Evolutionary conservation across 2,888 invertebrate species (phyloP).

Genomic region (Orgyia antiqua): DNA sequence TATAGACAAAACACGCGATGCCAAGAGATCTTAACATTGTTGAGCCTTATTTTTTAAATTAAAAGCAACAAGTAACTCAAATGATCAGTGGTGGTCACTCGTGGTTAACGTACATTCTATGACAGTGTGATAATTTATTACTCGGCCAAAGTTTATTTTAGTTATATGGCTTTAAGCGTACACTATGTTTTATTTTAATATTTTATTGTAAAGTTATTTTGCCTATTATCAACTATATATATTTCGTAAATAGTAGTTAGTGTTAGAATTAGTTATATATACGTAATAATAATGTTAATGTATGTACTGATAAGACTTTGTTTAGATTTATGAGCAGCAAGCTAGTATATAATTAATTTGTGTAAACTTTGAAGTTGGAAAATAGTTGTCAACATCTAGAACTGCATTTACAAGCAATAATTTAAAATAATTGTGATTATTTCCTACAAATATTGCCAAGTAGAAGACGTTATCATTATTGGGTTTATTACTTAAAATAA

Average conservation of each 20-base stretch:
- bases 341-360: background rate
- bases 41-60: no score
- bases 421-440: no score
- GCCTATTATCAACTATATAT: conserved; percentile 4
- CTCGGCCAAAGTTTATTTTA: conserved; percentile 67
- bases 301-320: conserved; percentile 13
- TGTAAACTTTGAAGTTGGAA: conserved; percentile 3
- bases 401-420: no score
- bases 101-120: conserved; percentile 28
- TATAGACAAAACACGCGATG: no score
- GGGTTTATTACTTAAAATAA: no score
- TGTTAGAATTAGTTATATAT: conserved; percentile 10
- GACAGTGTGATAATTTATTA: conserved; percentile 47
- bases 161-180: conserved; percentile 47
- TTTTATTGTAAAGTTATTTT: conserved; percentile 13
- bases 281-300: conserved; percentile 12
- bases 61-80: conserved; percentile 12
- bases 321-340: conserved; percentile 1
- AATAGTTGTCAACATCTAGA: no score
- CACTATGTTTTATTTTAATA: conserved; percentile 22
- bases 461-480: no score
- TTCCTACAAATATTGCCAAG: no score
- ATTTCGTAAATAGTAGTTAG: conserved; percentile 12
- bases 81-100: conserved; percentile 22
- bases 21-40: no score